Percentiles rank a stretch among this genome's conserved stretches.
Conservation (phyloP, 2,888 invertebrate species). For the Stenoptilia bipunctidactyla region DNA sequence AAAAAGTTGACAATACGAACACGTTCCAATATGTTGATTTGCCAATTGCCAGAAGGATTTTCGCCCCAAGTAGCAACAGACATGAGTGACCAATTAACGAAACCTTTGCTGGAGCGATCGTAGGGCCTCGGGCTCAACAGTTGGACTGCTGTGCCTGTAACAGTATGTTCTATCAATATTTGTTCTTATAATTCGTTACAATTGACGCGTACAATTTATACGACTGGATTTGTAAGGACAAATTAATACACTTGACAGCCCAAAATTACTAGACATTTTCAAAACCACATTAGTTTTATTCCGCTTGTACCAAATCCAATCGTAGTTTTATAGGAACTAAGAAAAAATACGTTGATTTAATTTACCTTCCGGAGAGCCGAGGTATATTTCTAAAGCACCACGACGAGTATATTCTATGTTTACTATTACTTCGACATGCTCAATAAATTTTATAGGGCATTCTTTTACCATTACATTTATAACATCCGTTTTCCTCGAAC, state of each 20-base stretch:
- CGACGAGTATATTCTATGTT: conserved; percentile 79
- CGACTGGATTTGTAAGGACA: too few species aligned
- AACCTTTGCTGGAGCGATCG: conserved; percentile 80
- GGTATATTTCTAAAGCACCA: conserved; percentile 81
- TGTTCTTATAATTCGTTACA: too few species aligned
- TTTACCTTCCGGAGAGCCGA: conserved; percentile 83
- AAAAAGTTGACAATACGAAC: too few species aligned
- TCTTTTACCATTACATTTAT: conserved; percentile 65
- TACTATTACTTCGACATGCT: conserved; percentile 86
- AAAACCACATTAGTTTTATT: too few species aligned
- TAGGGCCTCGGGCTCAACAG: conserved; percentile 78
- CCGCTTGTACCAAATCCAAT: too few species aligned
- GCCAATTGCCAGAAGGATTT: conserved; percentile 79
- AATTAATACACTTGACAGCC: too few species aligned
- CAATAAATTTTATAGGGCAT: conserved; percentile 79
- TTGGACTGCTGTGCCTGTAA: conserved; percentile 76
- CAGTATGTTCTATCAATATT: too few species aligned
- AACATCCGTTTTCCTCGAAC: conserved; percentile 27
- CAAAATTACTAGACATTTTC: too few species aligned
- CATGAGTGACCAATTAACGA: conserved; percentile 87
- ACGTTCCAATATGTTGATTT: background rate
- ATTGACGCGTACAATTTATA: too few species aligned
- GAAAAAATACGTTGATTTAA: conserved; percentile 18
- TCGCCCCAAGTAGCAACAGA: conserved; percentile 95
- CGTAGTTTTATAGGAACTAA: conserved; percentile 19